Evolutionary conservation across 2,797 vertebrate species (phyloP).

Genomic region (Australoheros facetus): DNA sequence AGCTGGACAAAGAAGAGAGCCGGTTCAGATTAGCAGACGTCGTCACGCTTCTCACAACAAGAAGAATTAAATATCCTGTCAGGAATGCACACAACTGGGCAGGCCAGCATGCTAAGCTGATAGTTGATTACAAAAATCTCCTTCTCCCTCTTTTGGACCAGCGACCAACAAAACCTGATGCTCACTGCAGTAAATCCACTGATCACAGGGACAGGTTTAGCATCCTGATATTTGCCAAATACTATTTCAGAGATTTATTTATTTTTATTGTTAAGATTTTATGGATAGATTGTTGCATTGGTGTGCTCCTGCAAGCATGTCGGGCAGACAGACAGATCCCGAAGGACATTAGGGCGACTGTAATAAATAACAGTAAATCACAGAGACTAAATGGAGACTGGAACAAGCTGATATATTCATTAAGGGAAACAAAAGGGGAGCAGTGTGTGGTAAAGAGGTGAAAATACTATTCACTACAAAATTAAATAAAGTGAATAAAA

Average conservation of each 20-base stretch:
- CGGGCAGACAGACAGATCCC: too few relatives aligned
- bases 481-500: background rate
- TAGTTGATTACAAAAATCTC: background rate
- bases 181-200: too few relatives aligned
- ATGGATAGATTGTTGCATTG: too few relatives aligned
- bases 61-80: background rate
- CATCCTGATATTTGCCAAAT: too few relatives aligned
- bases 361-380: background rate
- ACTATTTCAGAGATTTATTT: too few relatives aligned
- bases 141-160: background rate
- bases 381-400: background rate
- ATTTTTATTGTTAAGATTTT: too few relatives aligned
- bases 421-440: background rate
- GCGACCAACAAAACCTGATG: background rate
- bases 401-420: background rate
- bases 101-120: background rate
- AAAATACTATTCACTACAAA: background rate
- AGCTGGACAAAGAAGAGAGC: conserved; percentile 75
- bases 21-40: background rate
- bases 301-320: background rate
- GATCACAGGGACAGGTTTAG: too few relatives aligned
- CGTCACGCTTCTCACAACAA: background rate
- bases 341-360: too few relatives aligned
- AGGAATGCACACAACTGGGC: background rate
- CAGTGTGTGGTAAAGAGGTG: rapidly evolving